Conservation (phyloP, 2,113 vertebrate genomes). For the Parotia lawesii region DNA sequence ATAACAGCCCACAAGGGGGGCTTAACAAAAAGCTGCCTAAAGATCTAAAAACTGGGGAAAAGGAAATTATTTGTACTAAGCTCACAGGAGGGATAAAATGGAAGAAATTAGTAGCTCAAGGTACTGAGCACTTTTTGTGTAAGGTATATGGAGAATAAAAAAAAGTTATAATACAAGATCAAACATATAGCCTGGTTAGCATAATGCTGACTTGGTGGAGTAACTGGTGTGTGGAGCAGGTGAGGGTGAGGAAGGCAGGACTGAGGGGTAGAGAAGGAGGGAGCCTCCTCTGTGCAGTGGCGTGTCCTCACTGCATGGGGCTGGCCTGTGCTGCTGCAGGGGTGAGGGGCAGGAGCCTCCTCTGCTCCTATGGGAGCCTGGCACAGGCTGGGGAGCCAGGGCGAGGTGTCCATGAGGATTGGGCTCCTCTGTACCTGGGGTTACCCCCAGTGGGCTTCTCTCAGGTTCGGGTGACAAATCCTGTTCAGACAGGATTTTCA, state of each 20-base stretch:
- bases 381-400: background rate
- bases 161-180: background rate
- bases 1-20: background rate
- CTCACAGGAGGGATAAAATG: background rate
- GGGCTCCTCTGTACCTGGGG: background rate
- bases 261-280: background rate
- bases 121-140: background rate
- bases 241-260: background rate
- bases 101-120: background rate
- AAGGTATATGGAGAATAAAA: background rate
- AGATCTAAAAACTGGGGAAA: background rate
- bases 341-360: accelerated
- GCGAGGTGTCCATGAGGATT: accelerated
- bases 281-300: background rate
- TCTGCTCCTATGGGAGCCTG: background rate
- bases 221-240: background rate
- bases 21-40: background rate
- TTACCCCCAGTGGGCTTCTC: background rate
- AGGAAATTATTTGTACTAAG: background rate
- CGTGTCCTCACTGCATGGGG: background rate
- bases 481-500: background rate
- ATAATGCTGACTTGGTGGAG: background rate
- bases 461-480: background rate
- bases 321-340: background rate
- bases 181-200: background rate